Conservation (phyloP, 1,140 invertebrate species). For the Drepana arcuata region DNA sequence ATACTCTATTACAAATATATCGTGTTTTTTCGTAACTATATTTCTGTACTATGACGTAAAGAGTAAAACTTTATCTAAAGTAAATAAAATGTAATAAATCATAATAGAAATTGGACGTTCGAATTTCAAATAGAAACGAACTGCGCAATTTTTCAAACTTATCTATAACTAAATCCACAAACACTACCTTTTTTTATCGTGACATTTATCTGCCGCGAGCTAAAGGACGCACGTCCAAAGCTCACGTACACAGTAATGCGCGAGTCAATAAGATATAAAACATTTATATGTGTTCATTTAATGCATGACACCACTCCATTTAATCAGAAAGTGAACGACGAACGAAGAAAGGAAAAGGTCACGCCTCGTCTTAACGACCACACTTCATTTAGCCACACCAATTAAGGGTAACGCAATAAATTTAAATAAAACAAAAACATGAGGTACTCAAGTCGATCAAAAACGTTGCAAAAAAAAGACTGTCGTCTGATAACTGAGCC, state of each 20-base stretch:
- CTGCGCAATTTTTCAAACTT: too few relatives aligned
- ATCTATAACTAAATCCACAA: too few relatives aligned
- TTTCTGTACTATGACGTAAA: too few relatives aligned
- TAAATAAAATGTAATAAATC: too few relatives aligned
- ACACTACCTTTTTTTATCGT: too few relatives aligned
- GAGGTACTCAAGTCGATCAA: conserved; percentile 28
- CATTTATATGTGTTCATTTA: conserved; percentile 2
- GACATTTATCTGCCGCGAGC: background rate
- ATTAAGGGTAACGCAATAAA: conserved; percentile 54
- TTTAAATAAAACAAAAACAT: conserved; percentile 39
- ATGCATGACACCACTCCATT: conserved; percentile 4
- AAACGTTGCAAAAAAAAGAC: conserved; percentile 52
- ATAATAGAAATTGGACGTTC: too few relatives aligned
- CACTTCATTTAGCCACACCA: conserved; percentile 41
- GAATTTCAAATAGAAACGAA: too few relatives aligned
- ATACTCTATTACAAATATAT: too few relatives aligned
- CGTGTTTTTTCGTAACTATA: too few relatives aligned
- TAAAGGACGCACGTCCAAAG: background rate
- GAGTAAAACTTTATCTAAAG: too few relatives aligned
- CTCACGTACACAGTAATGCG: background rate
- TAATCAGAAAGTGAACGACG: conserved; percentile 8
- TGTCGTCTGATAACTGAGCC: conserved; percentile 45
- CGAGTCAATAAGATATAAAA: background rate
- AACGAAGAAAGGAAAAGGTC: conserved; percentile 37
- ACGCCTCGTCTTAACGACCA: conserved; percentile 27